A percentile compares a stretch with the other conserved stretches of the same genome.
Evolutionary conservation across 2,113 vertebrate species (phyloP).

Genomic region (Indicator maculatus): DNA sequence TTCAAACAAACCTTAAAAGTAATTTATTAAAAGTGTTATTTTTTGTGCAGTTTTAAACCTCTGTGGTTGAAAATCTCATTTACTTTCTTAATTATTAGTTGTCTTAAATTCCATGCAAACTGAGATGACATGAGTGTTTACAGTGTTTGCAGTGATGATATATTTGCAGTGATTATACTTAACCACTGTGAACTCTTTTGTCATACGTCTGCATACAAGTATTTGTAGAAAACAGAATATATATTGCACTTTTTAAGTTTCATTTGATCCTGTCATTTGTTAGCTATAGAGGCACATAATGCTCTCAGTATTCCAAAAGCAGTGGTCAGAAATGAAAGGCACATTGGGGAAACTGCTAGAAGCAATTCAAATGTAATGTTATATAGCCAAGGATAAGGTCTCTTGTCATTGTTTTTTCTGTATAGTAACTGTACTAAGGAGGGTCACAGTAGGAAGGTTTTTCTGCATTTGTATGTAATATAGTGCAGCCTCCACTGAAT

Average conservation of each 20-base stretch:
- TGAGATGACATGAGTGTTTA: not conserved
- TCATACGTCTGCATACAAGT: not conserved
- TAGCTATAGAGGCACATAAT: not conserved
- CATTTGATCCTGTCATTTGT: not conserved
- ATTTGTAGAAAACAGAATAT: not conserved
- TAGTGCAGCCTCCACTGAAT: not conserved
- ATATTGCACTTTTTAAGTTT: not conserved
- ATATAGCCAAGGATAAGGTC: not conserved
- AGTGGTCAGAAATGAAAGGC: not conserved
- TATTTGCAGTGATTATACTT: not conserved
- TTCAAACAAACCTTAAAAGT: not conserved
- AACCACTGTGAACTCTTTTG: not conserved
- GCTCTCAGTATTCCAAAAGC: not conserved
- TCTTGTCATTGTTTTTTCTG: not conserved
- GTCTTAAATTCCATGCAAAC: not conserved
- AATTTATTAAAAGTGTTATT: not conserved
- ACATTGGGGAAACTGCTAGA: accelerated
- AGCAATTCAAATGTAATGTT: not conserved
- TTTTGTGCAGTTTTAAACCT: not conserved
- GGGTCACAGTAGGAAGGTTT: not conserved
- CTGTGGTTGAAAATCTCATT: not conserved
- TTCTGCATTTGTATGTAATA: not conserved
- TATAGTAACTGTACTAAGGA: not conserved
- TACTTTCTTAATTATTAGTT: not conserved
- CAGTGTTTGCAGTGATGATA: not conserved